Percentiles rank a stretch among this genome's conserved stretches.
Conservation (phyloP, 2,888 invertebrate genomes). For the Caenorhabditis angaria region DNA sequence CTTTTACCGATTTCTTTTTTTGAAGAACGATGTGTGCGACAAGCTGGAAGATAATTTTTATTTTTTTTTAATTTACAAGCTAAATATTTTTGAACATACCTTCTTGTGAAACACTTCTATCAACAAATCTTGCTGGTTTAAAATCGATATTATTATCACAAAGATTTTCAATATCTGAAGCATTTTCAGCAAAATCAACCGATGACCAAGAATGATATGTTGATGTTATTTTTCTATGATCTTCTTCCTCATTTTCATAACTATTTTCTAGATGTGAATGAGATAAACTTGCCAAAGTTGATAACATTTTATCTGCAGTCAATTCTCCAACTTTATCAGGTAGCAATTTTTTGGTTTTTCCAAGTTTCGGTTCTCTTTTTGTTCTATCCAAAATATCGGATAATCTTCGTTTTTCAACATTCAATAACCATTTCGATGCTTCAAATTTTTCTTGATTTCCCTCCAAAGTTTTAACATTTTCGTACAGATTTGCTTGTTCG, state of each 20-base stretch:
- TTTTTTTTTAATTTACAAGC: background rate
- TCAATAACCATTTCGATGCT: constrained; percentile 35
- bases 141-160: background rate
- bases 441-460: constrained; percentile 20
- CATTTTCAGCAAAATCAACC: background rate
- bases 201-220: background rate
- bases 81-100: background rate
- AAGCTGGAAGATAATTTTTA: background rate
- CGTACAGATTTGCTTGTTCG: constrained; percentile 35
- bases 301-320: background rate
- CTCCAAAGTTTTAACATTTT: constrained; percentile 31
- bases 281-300: constrained; percentile 1
- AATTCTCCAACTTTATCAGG: background rate
- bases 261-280: background rate
- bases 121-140: background rate
- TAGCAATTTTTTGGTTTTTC: background rate
- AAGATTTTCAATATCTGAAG: background rate
- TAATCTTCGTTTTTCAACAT: constrained; percentile 36
- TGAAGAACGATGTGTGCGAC: background rate
- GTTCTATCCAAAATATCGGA: constrained; percentile 38
- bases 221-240: too few relatives aligned
- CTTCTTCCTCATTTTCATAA: too few relatives aligned
- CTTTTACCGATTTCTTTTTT: background rate
- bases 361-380: constrained; percentile 18
- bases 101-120: background rate